phyloP scores from a whole-genome alignment of 2,888 invertebrate species.

The Artemia sinica region DNA sequence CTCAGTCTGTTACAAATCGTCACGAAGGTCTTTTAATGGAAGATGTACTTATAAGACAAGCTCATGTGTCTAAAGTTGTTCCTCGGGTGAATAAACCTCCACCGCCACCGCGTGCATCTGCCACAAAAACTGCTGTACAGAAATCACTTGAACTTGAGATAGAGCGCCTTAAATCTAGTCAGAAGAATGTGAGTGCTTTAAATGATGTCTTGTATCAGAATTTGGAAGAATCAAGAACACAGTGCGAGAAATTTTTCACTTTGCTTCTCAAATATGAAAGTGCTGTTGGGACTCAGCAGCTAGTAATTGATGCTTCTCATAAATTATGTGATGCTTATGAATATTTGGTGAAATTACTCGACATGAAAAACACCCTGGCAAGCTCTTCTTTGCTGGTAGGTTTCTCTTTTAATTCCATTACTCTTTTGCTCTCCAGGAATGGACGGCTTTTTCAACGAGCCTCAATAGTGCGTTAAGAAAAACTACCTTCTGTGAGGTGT shows the following conservation, averaged over 20 bases:
- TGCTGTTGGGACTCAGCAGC: neutral
- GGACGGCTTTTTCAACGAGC: too few relatives aligned
- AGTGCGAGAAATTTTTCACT: neutral
- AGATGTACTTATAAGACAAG: neutral
- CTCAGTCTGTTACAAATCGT: too few relatives aligned
- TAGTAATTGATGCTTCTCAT: neutral
- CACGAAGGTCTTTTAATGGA: neutral
- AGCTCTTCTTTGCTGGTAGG: neutral
- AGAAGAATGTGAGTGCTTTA: slow-evolving; percentile 3
- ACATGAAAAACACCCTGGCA: neutral
- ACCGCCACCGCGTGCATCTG: neutral
- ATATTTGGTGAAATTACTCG: neutral
- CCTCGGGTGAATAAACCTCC: neutral
- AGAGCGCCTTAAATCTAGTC: slow-evolving; percentile 10
- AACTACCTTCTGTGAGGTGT: too few relatives aligned
- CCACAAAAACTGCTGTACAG: neutral
- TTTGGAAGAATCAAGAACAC: neutral
- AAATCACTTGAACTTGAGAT: neutral
- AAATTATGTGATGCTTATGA: slow-evolving; percentile 1
- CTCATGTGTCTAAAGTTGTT: neutral
- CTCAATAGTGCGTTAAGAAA: too few relatives aligned
- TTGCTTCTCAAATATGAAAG: slow-evolving; percentile 5
- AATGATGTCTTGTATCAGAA: neutral
- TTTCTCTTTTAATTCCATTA: too few relatives aligned
- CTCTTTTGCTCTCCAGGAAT: too few relatives aligned